Evolutionary conservation across 2,113 vertebrate species (phyloP), one percentile per base, ranked within the genome.

Genomic region (Puntigrus tetrazona): DNA sequence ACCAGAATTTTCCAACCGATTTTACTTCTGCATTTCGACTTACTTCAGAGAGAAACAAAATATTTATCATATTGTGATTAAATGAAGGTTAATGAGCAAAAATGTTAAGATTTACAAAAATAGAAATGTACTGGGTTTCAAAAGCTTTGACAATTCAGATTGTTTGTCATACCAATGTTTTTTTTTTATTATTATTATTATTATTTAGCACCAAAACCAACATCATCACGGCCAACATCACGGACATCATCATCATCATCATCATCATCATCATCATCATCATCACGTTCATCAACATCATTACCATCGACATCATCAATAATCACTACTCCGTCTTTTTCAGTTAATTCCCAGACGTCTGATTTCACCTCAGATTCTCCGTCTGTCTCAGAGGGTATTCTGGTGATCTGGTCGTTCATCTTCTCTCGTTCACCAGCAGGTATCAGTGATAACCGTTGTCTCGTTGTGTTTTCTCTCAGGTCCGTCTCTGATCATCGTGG

Each of bases 401-500:
- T 70, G 67, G 14, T 70, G 18, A 38, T 69, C 18, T 1, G 1
- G 20, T 36, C 18, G 22, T 22, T 22, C 1, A 7, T 41, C 4
- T 70, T n/a, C 20, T 13, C 36, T 38, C 9, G 41, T 41, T 41
- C 4, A 31, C 63, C 63, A 20, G 29, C 29, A 67, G 29, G 8
- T 16, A 20, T 31, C 29, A 31, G 65, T 38, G 2, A 43, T 9
- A 77, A 34, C 34, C 63, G 20, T 2, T 59, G 65, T 36, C 29
- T 57, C 5, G 1, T 25, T 73, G 61, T 72, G 25, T 61, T 22
- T 87, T 45, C 82, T 59, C 87, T 34, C 87, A 93, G 92, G 90
- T 50, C 90, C 86, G 22, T 89, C 80, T 9, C 45, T 92, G 57
- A 88, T 92, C 84, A 88, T 90, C 78, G 86, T 90, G 3, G 86